A percentile compares a stretch with the other conserved stretches of the same genome.
phyloP scores from a whole-genome alignment of 2,113 vertebrate genomes.

The Triplophysa rosa region DNA sequence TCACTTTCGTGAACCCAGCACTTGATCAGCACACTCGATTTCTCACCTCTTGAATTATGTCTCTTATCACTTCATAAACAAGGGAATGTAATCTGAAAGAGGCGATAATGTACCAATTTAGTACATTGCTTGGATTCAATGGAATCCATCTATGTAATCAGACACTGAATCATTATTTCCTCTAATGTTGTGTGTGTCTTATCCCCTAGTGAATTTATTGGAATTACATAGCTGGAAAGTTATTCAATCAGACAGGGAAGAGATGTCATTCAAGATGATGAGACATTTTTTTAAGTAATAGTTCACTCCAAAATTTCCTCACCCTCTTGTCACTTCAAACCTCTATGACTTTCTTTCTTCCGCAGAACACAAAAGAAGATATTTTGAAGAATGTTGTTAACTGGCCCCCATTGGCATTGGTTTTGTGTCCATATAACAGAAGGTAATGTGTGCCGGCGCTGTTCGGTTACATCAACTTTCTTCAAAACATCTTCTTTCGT shows the following conservation, averaged over 20 bases:
- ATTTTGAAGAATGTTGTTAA: too few species aligned
- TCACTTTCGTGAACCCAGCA: neutral
- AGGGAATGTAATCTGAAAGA: constrained; percentile 12
- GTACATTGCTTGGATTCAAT: neutral
- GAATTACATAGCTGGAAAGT: constrained; percentile 16
- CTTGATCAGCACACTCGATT: constrained; percentile 15
- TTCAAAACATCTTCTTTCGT: too few species aligned
- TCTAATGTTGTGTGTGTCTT: constrained; percentile 1
- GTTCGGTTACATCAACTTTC: too few species aligned
- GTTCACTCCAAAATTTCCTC: too few species aligned
- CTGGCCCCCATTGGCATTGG: too few species aligned
- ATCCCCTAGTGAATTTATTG: neutral
- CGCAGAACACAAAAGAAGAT: too few species aligned
- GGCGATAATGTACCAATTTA: neutral
- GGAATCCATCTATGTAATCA: constrained; percentile 25
- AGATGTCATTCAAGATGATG: neutral
- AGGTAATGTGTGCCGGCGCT: too few species aligned
- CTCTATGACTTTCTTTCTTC: too few species aligned
- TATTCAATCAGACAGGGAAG: neutral
- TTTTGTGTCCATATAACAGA: too few species aligned
- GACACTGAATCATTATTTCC: neutral
- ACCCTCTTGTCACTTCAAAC: too few species aligned
- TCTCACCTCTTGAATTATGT: constrained; percentile 10
- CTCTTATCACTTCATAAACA: constrained; percentile 10
- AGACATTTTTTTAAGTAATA: neutral